Conservation (phyloP, 2,888 invertebrate genomes). For the Ophioninae sp. region DNA sequence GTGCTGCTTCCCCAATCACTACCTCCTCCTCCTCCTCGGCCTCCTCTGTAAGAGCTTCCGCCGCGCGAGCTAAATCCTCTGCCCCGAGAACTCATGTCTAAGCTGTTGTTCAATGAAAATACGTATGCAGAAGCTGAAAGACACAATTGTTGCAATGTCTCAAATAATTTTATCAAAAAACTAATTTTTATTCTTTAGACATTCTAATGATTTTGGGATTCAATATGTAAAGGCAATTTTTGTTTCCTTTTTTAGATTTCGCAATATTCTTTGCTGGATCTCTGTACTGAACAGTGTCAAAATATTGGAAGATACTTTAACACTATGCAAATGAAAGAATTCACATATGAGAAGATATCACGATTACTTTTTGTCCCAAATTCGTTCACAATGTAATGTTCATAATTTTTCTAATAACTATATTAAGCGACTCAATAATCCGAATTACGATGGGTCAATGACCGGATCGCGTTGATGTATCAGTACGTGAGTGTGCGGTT, state of each 20-base stretch:
- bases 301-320: not conserved
- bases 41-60: slow-evolving; percentile 76
- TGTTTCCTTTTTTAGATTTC: not conserved
- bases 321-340: not conserved
- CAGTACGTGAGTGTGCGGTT: not conserved
- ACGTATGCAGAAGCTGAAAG: slow-evolving; percentile 26
- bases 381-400: not conserved
- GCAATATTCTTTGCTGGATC: not conserved
- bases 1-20: slow-evolving; percentile 72
- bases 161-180: not conserved
- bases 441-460: slow-evolving; percentile 29
- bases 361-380: too few species aligned
- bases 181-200: not conserved
- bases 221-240: not conserved
- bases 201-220: not conserved
- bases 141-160: not conserved
- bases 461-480: slow-evolving; percentile 25
- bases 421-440: not conserved
- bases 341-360: too few species aligned
- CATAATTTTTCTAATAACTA: not conserved
- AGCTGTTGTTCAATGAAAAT: slow-evolving; percentile 60
- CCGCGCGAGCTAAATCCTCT: slow-evolving; percentile 77
- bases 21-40: slow-evolving; percentile 73
- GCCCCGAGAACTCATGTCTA: slow-evolving; percentile 77
- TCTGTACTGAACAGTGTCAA: not conserved